Conservation (phyloP, 64 coral and sea anemone species). For the Anthopleura sola region DNA sequence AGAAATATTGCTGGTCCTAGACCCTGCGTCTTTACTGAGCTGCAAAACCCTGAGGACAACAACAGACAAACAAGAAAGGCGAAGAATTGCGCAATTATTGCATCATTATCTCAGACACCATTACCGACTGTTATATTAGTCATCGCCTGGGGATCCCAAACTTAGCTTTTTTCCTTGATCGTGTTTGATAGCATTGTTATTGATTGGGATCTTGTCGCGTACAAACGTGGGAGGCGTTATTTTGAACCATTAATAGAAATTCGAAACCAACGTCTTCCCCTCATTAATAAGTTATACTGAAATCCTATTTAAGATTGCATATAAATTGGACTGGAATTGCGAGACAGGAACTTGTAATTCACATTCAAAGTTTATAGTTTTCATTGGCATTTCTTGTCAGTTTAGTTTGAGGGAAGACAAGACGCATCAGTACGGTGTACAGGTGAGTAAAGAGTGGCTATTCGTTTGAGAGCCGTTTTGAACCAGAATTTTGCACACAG, state of each 20-base stretch:
- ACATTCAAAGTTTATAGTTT: background rate
- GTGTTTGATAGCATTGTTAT: background rate
- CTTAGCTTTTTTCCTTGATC: no score
- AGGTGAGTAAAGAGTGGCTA: no score
- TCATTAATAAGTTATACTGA: background rate
- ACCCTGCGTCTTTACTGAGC: background rate
- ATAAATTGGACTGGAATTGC: background rate
- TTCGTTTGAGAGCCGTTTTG: no score
- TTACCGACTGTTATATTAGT: background rate
- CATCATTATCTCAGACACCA: background rate
- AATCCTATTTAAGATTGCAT: background rate
- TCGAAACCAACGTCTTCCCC: background rate
- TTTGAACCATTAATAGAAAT: background rate
- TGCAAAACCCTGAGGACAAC: background rate
- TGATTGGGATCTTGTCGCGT: background rate
- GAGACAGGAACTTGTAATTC: background rate
- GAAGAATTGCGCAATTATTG: background rate
- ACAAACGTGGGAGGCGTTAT: background rate
- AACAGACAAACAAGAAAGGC: background rate
- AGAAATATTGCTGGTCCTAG: no score
- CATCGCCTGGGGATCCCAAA: background rate
- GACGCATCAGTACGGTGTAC: no score
- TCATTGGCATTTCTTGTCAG: background rate
- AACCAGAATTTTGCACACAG: no score
- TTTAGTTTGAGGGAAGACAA: no score